phyloP scores from a whole-genome alignment of 2,113 vertebrate species.

The Xiphophorus maculatus region DNA sequence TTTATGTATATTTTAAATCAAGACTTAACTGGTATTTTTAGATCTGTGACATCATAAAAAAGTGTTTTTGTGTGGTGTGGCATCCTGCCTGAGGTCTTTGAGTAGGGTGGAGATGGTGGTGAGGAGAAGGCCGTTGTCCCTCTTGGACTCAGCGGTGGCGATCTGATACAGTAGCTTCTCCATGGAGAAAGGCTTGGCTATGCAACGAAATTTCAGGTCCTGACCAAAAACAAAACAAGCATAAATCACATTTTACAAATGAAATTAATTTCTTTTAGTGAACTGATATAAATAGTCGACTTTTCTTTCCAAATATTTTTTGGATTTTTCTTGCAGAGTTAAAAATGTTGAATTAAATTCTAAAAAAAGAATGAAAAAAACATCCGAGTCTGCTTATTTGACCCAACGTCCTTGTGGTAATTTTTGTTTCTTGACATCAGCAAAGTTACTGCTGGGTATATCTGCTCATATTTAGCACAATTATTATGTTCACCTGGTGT shows the following conservation, averaged over 20 bases:
- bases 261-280: neutral
- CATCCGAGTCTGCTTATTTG: too few species aligned
- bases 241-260: neutral
- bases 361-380: too few species aligned
- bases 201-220: conserved; percentile 96
- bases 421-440: too few species aligned
- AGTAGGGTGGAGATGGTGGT: conserved; percentile 94
- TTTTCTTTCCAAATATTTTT: neutral
- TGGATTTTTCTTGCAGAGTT: too few species aligned
- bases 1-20: too few species aligned
- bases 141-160: conserved; percentile 94
- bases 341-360: too few species aligned
- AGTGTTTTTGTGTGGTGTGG: neutral
- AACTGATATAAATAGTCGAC: neutral
- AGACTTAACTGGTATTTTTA: too few species aligned
- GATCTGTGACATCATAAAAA: too few species aligned
- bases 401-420: too few species aligned
- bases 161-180: conserved; percentile 99
- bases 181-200: conserved; percentile 99
- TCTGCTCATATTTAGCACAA: neutral
- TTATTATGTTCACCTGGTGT: neutral
- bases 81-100: conserved; percentile 93
- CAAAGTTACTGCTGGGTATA: neutral
- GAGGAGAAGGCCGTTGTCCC: conserved; percentile 94
- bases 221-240: conserved; percentile 43